These are phyloP conservation scores for Spermophilus dauricus DNA, from an alignment of 2,113 vertebrate genomes.

Conservation along the genomic window DNA sequence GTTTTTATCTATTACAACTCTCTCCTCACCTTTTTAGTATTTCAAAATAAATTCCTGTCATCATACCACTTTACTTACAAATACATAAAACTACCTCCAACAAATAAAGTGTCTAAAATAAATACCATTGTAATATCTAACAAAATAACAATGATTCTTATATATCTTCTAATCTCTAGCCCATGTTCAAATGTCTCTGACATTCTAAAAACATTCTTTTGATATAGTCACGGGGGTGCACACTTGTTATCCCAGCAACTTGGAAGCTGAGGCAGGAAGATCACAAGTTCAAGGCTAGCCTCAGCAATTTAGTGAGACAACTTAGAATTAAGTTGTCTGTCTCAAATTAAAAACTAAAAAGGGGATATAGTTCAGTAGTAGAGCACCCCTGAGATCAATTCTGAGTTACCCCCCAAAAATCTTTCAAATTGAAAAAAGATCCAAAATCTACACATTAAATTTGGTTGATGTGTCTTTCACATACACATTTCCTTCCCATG, in stretches of 20 bases:
- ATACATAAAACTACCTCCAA: slow-evolving; percentile 14
- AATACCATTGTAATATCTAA: neutral
- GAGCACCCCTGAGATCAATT: too few relatives aligned
- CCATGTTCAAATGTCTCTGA: neutral
- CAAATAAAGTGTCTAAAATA: neutral
- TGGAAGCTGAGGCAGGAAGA: too few relatives aligned
- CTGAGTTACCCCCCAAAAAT: too few relatives aligned
- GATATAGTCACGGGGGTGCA: too few relatives aligned
- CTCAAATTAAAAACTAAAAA: too few relatives aligned
- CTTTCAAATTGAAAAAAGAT: neutral
- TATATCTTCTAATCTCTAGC: neutral
- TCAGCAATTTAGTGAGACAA: too few relatives aligned
- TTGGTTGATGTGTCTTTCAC: slow-evolving; percentile 26
- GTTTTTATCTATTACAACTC: neutral
- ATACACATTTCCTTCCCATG: neutral
- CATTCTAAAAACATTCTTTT: neutral
- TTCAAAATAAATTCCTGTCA: slow-evolving; percentile 31
- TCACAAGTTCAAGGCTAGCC: too few relatives aligned
- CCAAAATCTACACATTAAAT: neutral
- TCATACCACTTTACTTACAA: neutral
- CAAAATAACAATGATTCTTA: neutral
- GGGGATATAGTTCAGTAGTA: too few relatives aligned
- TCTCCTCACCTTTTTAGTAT: neutral
- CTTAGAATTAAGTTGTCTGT: too few relatives aligned
- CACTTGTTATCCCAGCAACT: too few relatives aligned